These are phyloP conservation scores for Cheilinus undulatus DNA, from an alignment of 2,113 vertebrate genomes.

Conservation along the genomic window DNA sequence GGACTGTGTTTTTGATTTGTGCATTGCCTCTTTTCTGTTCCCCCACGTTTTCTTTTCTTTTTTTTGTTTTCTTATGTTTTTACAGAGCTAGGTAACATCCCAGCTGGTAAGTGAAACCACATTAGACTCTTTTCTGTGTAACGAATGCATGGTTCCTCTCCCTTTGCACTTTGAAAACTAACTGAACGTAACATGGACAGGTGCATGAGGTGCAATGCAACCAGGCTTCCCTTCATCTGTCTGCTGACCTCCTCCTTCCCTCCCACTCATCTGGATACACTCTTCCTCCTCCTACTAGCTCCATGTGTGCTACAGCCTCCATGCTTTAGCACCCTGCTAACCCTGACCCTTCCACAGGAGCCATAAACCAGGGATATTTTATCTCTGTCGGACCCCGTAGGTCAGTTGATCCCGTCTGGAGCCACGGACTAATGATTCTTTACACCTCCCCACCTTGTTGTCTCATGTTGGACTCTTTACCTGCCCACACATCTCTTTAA, in stretches of 20 bases:
- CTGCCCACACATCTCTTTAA: constrained; percentile 26
- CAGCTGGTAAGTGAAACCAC: constrained; percentile 91
- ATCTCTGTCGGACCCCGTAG: constrained; percentile 39
- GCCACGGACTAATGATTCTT: constrained; percentile 61
- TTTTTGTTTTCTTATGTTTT: constrained; percentile 67
- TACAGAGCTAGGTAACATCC: constrained; percentile 97
- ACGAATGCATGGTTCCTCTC: constrained; percentile 87
- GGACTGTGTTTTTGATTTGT: constrained; percentile 92
- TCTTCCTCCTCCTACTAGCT: constrained; percentile 28
- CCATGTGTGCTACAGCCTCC: constrained; percentile 69
- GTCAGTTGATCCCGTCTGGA: constrained; percentile 38
- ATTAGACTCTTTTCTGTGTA: constrained; percentile 80
- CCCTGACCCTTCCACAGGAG: constrained; percentile 54
- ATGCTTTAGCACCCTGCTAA: constrained; percentile 74
- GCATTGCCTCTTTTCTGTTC: constrained; percentile 89
- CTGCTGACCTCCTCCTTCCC: constrained; percentile 44
- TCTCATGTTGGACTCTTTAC: constrained; percentile 24
- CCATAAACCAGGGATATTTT: constrained; percentile 17
- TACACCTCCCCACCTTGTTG: constrained; percentile 14
- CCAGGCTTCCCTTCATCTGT: constrained; percentile 71
- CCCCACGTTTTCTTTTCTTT: constrained; percentile 81
- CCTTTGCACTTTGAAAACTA: constrained; percentile 68
- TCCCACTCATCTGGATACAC: constrained; percentile 40
- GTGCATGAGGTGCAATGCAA: constrained; percentile 80
- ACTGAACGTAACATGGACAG: constrained; percentile 70